A percentile compares a stretch with the other conserved stretches of the same genome.
Evolutionary conservation across 1,140 invertebrate genomes (phyloP).

Genomic region (Drosophila ironensis): DNA sequence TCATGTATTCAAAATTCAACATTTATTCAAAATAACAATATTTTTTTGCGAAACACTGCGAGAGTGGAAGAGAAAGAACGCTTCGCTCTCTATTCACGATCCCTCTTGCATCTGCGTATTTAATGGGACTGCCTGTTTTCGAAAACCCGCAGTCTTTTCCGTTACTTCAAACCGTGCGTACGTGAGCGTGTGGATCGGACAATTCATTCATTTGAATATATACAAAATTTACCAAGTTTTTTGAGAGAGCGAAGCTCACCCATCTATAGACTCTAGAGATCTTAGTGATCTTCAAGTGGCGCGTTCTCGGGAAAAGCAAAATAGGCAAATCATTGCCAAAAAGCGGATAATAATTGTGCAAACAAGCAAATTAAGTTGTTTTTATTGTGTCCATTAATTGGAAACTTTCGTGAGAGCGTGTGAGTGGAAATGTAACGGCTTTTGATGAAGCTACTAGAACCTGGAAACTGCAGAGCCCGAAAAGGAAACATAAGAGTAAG

Average conservation of each 20-base stretch:
- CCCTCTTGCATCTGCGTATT: neutral
- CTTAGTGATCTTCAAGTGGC: conserved; percentile 38
- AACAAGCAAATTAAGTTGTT: conserved; percentile 23
- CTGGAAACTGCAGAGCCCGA: neutral
- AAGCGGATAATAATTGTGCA: conserved; percentile 2
- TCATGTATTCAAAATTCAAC: no score
- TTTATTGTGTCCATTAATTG: conserved; percentile 28
- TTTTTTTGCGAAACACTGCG: no score
- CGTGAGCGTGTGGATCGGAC: conserved; percentile 5
- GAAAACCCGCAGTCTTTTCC: conserved; percentile 46
- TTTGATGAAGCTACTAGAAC: neutral
- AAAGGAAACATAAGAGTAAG: conserved; percentile 10
- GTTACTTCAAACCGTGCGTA: conserved; percentile 61
- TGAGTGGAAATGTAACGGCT: conserved; percentile 48
- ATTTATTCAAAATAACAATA: no score
- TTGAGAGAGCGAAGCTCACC: neutral
- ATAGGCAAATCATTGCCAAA: conserved; percentile 46
- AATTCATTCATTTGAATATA: conserved; percentile 19
- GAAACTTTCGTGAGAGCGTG: conserved; percentile 10
- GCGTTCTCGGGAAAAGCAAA: conserved; percentile 17
- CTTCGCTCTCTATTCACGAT: no score
- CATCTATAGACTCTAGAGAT: conserved; percentile 9
- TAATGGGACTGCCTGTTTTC: conserved; percentile 25
- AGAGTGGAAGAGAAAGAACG: no score
- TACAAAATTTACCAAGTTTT: neutral